phyloP scores from a whole-genome alignment of 2,797 vertebrate species.

The Distichodus sexfasciatus region DNA sequence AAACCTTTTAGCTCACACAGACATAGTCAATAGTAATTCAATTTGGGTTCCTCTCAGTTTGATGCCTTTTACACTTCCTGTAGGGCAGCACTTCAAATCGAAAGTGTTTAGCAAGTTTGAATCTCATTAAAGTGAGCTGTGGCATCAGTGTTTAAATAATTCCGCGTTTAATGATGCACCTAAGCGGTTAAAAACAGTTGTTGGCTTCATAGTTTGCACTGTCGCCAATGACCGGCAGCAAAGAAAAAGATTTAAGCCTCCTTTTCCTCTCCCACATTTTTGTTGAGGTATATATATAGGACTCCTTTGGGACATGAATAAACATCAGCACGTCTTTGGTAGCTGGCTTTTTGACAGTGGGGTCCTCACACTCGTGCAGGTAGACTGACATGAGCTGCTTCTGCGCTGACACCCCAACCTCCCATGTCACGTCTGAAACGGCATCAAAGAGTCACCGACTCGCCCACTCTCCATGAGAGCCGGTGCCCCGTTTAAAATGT shows the following conservation, averaged over 20 bases:
- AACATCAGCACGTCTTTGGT: conserved; percentile 38
- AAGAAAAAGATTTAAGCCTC: too few species aligned
- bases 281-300: conserved; percentile 18
- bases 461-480: neutral
- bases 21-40: too few species aligned
- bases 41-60: neutral
- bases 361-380: conserved; percentile 41
- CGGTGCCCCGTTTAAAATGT: neutral
- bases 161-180: conserved; percentile 8
- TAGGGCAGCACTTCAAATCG: too few species aligned
- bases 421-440: conserved; percentile 34
- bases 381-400: conserved; percentile 43
- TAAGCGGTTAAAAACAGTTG: conserved; percentile 14
- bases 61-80: neutral
- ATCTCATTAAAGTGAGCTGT: neutral
- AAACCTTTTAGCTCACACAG: too few species aligned
- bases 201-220: too few species aligned
- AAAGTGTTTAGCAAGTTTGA: neutral
- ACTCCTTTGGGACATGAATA: conserved; percentile 44
- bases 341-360: conserved; percentile 39
- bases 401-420: conserved; percentile 27
- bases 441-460: conserved; percentile 26
- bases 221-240: too few species aligned
- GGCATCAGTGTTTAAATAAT: conserved; percentile 23
- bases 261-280: too few species aligned